Evolutionary conservation across 2,888 invertebrate species (phyloP), one percentile per base, ranked within the genome.

Genomic region (Metallyticus violacea): DNA sequence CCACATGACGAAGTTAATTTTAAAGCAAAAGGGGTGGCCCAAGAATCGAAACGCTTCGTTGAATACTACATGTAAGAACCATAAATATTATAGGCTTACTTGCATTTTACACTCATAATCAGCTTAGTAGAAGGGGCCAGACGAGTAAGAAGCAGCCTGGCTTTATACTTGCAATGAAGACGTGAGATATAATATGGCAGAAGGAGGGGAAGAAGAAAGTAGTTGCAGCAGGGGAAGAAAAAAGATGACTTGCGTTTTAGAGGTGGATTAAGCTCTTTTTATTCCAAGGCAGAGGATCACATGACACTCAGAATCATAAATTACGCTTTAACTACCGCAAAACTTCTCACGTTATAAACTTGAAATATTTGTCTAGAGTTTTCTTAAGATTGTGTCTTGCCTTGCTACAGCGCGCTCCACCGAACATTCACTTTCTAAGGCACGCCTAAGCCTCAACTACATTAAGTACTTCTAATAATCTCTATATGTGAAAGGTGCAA

Each of bases 61-160:
- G 86, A 29, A 80, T 77, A 89, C 89, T 90, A 90, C 92, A 92
- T 92, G 92, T 91, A 92, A 91, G 91, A 90, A 91, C 91, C 91
- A 92, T 92, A 92, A 92, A 92, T 92, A 92, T 91, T 90, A 90
- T 90, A 90, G 92, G 91, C 91, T 92, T 92, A 91, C 91, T 92
- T 91, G 82, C 91, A 91, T 92, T 92, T 92, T 92, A 92, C 92
- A 91, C 91, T 91, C 91, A 91, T 92, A 92, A 92, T 92, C 92
- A 92, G 92, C 92, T 92, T 92, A 92, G 92, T 81, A 81, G 80
- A 78, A 62, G 78, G 62, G 80, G 81, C 80, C 26, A 80, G 30
- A 26, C 79, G n/a, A 79, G 79, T 26, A 81, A 81, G 30, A 28
- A 30, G 81, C 29, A 30, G 40, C n/a, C 83, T 28, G 83, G 83